Conservation (phyloP, 1,140 invertebrate species). For the Meteorus sp. region DNA sequence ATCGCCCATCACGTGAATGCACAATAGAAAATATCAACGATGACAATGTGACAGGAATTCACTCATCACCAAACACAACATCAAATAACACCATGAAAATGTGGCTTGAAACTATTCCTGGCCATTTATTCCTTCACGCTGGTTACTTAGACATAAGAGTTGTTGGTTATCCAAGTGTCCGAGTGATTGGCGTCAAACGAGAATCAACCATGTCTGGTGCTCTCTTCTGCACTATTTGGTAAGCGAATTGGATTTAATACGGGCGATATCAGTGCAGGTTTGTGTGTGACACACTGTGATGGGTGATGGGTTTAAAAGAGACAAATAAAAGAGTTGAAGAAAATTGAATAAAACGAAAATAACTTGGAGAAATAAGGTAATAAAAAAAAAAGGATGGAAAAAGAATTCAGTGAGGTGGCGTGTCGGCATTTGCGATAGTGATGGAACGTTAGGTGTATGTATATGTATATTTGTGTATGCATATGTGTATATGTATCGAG, state of each 20-base stretch:
- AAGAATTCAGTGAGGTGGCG: no score
- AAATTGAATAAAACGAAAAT: no score
- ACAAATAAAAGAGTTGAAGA: no score
- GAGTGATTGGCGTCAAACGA: conserved; percentile 55
- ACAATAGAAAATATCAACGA: conserved; percentile 26
- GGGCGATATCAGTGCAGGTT: background rate
- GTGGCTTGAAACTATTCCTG: conserved; percentile 51
- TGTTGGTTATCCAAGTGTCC: conserved; percentile 48
- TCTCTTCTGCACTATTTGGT: conserved; percentile 54
- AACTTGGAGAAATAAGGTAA: no score
- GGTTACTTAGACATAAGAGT: conserved; percentile 52
- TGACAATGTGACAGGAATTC: conserved; percentile 13
- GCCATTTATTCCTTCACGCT: conserved; percentile 52
- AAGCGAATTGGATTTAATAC: conserved; percentile 27
- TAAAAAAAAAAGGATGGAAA: no score
- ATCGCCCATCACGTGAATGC: conserved; percentile 49
- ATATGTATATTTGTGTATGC: background rate
- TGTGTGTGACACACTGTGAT: no score
- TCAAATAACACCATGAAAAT: conserved; percentile 36
- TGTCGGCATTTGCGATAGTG: background rate
- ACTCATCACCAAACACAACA: conserved; percentile 32
- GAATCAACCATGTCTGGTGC: conserved; percentile 41
- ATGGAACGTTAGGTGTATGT: background rate
- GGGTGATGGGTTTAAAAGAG: no score
- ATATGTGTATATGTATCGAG: no score